phyloP scores from a whole-genome alignment of 2,797 vertebrate species.

The Poeciliopsis paucimaculata region DNA sequence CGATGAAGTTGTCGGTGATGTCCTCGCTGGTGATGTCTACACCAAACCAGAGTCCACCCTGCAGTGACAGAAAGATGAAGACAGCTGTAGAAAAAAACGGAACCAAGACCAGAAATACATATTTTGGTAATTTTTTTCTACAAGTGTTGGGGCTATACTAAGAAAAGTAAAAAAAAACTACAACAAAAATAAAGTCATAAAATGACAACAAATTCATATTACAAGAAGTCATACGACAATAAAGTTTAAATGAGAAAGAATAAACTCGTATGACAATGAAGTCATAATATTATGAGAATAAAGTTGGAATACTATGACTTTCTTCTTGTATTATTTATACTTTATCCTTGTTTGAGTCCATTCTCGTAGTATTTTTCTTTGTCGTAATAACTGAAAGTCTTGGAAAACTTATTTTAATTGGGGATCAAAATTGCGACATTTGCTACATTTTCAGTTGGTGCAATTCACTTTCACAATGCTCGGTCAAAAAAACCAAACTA shows the following conservation, averaged over 20 bases:
- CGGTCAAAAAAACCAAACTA: background rate
- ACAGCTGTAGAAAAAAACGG: background rate
- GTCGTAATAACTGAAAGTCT: background rate
- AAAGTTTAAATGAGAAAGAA: no score
- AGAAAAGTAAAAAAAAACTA: no score
- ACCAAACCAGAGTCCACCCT: constrained; percentile 94
- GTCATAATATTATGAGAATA: no score
- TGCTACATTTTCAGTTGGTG: background rate
- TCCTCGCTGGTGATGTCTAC: constrained; percentile 97
- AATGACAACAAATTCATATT: no score
- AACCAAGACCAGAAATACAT: background rate
- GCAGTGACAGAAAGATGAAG: background rate
- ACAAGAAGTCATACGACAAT: no score
- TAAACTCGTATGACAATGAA: no score
- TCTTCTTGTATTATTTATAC: no score
- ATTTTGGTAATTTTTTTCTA: no score
- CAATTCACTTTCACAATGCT: background rate
- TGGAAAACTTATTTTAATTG: background rate
- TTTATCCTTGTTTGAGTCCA: no score
- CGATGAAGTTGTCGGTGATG: constrained; percentile 91
- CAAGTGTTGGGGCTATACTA: no score
- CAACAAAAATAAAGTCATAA: no score
- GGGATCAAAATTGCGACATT: background rate
- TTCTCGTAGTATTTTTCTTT: background rate
- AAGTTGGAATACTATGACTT: no score